These are phyloP conservation scores for Theonella swinhoei DNA, from an alignment of 37 sponge, comb jelly and placozoan species.

Conservation along the genomic window DNA sequence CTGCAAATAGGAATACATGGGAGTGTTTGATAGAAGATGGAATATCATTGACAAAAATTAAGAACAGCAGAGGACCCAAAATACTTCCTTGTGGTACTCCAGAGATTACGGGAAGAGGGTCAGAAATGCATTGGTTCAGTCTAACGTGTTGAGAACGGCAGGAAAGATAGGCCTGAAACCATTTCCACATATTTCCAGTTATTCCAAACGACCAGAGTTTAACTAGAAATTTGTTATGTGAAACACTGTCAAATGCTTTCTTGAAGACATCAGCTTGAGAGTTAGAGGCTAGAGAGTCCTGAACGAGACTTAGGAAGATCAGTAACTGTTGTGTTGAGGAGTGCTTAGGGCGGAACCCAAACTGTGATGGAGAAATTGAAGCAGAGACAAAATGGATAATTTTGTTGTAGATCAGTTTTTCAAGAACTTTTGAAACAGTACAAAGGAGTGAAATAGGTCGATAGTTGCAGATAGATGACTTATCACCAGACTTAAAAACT, in stretches of 20 bases:
- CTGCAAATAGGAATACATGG: neutral
- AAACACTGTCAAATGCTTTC: constrained; percentile 58
- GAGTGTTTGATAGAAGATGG: neutral
- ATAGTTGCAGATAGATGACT: constrained; percentile 20
- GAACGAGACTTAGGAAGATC: neutral
- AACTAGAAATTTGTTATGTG: constrained; percentile 32
- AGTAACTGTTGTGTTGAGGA: neutral
- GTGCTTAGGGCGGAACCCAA: constrained; percentile 8
- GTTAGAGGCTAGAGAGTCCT: neutral
- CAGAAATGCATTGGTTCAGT: neutral
- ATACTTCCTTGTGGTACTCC: constrained; percentile 50
- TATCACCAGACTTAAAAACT: constrained; percentile 18
- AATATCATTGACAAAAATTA: constrained; percentile 20
- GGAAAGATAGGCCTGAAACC: constrained; percentile 13
- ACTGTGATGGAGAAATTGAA: constrained; percentile 1
- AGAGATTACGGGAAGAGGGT: constrained; percentile 15
- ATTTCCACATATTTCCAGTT: constrained; percentile 29
- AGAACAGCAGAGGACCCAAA: constrained; percentile 21
- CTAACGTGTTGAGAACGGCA: neutral
- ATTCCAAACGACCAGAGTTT: constrained; percentile 40
- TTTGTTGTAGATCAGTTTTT: constrained; percentile 32
- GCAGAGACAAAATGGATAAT: constrained; percentile 15
- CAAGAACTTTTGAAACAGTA: constrained; percentile 23
- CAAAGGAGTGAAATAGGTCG: constrained; percentile 49
- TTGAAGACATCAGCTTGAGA: constrained; percentile 13